phyloP scores from a whole-genome alignment of 64 coral and sea anemone species.

The Montipora sp. region DNA sequence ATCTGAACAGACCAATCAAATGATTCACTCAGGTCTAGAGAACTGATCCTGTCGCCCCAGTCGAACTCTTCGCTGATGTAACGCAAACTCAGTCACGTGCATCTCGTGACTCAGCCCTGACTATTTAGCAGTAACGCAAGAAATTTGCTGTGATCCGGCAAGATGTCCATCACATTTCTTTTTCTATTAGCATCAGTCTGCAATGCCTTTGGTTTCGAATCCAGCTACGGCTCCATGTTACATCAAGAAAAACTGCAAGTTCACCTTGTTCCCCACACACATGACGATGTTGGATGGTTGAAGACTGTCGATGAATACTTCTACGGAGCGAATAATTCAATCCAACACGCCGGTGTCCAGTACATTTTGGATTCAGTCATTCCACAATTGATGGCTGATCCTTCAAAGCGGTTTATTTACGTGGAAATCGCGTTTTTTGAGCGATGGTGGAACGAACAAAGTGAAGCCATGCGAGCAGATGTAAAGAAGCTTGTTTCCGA shows the following conservation, averaged over 20 bases:
- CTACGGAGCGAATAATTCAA: constrained; percentile 68
- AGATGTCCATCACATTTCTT: too few species aligned
- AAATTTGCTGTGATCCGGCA: too few species aligned
- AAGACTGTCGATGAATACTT: constrained; percentile 75
- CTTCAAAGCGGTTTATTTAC: constrained; percentile 63
- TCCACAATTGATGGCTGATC: constrained; percentile 40
- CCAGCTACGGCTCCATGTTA: not conserved
- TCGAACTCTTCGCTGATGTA: too few species aligned
- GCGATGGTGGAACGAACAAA: constrained; percentile 76
- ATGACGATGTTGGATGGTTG: constrained; percentile 73
- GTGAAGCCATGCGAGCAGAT: not conserved
- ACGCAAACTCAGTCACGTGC: too few species aligned
- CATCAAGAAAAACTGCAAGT: constrained; percentile 51
- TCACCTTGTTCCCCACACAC: constrained; percentile 66
- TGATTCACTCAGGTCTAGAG: too few species aligned
- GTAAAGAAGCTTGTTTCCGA: constrained; percentile 58
- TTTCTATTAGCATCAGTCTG: not conserved
- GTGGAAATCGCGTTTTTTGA: constrained; percentile 67
- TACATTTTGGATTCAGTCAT: constrained; percentile 75
- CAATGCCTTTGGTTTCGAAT: too few species aligned
- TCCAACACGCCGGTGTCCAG: constrained; percentile 69
- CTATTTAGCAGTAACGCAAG: too few species aligned
- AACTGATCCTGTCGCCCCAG: too few species aligned
- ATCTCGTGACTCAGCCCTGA: too few species aligned
- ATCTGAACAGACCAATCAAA: too few species aligned